Evolutionary conservation across 1,140 invertebrate species (phyloP).

Genomic region (Diabrotica virgifera): DNA sequence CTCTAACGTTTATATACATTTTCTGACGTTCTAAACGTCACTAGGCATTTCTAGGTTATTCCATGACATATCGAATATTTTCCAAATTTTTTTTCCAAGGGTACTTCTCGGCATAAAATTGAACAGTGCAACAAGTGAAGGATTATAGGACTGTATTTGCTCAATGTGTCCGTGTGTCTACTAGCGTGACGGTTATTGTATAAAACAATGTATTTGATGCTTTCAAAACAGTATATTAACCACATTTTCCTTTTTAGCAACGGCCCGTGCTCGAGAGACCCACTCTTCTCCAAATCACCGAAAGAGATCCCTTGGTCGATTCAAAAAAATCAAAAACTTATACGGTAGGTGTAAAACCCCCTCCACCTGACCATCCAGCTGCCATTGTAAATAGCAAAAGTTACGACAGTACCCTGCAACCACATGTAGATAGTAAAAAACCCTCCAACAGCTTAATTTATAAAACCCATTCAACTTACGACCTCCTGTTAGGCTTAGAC

Average conservation of each 20-base stretch:
- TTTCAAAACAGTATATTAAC: too few species aligned
- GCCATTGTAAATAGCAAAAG: slow-evolving; percentile 21
- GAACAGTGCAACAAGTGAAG: too few species aligned
- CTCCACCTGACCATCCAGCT: slow-evolving; percentile 22
- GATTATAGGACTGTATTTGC: too few species aligned
- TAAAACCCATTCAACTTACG: slow-evolving; percentile 61
- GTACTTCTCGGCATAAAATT: too few species aligned
- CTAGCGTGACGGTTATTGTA: too few species aligned
- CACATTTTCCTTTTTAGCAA: slow-evolving; percentile 8
- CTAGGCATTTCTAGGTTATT: too few species aligned
- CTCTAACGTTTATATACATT: too few species aligned
- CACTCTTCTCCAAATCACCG: slow-evolving; percentile 5
- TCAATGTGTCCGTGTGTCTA: too few species aligned
- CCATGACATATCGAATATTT: too few species aligned
- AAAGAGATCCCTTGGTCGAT: slow-evolving; percentile 14
- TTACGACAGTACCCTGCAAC: slow-evolving; percentile 18
- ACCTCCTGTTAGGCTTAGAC: slow-evolving; percentile 73
- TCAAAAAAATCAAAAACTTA: slow-evolving; percentile 17
- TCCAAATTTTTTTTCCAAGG: too few species aligned
- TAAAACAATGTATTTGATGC: too few species aligned
- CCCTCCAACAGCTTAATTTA: slow-evolving; percentile 18
- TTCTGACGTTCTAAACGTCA: too few species aligned
- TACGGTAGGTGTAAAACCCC: slow-evolving; percentile 38
- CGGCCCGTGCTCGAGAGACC: slow-evolving; percentile 7
- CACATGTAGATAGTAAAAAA: slow-evolving; percentile 24